Evolutionary conservation across 2,797 vertebrate genomes (phyloP).

Genomic region (Phoebastria nigripes): DNA sequence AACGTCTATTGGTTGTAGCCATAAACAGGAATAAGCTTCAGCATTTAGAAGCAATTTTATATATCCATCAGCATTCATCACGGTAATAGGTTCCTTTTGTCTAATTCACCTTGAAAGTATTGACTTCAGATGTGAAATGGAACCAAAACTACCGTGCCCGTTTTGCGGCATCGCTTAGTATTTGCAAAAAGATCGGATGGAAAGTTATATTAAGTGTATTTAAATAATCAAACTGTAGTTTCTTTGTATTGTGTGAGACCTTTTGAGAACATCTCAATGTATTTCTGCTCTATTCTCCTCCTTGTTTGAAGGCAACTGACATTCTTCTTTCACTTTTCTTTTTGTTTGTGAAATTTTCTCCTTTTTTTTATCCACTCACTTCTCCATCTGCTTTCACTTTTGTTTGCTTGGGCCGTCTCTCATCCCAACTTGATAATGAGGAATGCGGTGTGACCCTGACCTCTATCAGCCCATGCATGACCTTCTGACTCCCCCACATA

Average conservation of each 20-base stretch:
- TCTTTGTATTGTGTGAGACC: slow-evolving; percentile 71
- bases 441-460: slow-evolving; percentile 99
- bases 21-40: not conserved
- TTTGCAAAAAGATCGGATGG: slow-evolving; percentile 1
- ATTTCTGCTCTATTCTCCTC: slow-evolving; percentile 73
- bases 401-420: slow-evolving; percentile 90
- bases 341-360: slow-evolving; percentile 86
- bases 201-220: slow-evolving; percentile 61
- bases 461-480: slow-evolving; percentile 94
- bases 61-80: slow-evolving; percentile 37
- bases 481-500: slow-evolving; percentile 92
- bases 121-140: slow-evolving; percentile 36
- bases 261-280: slow-evolving; percentile 77
- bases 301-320: slow-evolving; percentile 85
- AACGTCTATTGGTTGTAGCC: not conserved
- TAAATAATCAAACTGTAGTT: slow-evolving; percentile 73
- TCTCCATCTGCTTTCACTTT: slow-evolving; percentile 93
- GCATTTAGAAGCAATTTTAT: slow-evolving; percentile 20
- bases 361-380: slow-evolving; percentile 80
- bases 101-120: slow-evolving; percentile 40
- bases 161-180: not conserved
- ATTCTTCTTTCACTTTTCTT: slow-evolving; percentile 89
- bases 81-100: slow-evolving; percentile 24
- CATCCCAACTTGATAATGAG: slow-evolving; percentile 99
- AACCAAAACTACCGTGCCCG: not conserved